Evolutionary conservation across 1,140 invertebrate genomes (phyloP).

Genomic region (Phymastichus coffea): DNA sequence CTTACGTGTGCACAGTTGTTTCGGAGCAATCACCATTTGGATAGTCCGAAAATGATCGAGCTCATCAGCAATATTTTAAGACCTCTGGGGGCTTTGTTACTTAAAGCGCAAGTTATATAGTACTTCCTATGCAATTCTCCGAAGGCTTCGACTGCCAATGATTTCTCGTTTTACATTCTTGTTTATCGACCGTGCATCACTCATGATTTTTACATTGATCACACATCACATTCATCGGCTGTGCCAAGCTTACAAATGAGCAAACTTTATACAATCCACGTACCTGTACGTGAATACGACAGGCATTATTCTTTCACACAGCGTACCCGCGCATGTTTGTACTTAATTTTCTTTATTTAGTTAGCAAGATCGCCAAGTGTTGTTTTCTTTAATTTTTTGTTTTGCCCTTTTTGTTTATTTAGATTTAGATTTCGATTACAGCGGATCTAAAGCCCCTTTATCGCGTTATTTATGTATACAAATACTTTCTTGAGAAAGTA

Average conservation of each 20-base stretch:
- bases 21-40: not conserved
- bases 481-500: not conserved
- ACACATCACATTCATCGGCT: slow-evolving; percentile 14
- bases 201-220: not conserved
- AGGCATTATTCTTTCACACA: not conserved
- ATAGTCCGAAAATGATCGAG: slow-evolving; percentile 9
- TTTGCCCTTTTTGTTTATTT: slow-evolving; percentile 10
- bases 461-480: not conserved
- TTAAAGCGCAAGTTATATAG: slow-evolving; percentile 17
- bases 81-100: slow-evolving; percentile 14
- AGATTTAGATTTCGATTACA: not conserved
- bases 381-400: slow-evolving; percentile 14
- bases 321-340: not conserved
- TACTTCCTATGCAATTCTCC: not conserved
- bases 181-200: not conserved
- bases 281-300: too few relatives aligned
- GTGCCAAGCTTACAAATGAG: slow-evolving; percentile 11
- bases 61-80: slow-evolving; percentile 17
- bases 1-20: too few relatives aligned
- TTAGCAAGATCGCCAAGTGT: not conserved
- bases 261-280: not conserved
- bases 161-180: not conserved
- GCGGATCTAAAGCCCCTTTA: slow-evolving; percentile 6
- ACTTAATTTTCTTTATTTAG: slow-evolving; percentile 6
- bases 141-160: not conserved